phyloP scores from a whole-genome alignment of 2,113 vertebrate species.

The Tupaia chinensis region DNA sequence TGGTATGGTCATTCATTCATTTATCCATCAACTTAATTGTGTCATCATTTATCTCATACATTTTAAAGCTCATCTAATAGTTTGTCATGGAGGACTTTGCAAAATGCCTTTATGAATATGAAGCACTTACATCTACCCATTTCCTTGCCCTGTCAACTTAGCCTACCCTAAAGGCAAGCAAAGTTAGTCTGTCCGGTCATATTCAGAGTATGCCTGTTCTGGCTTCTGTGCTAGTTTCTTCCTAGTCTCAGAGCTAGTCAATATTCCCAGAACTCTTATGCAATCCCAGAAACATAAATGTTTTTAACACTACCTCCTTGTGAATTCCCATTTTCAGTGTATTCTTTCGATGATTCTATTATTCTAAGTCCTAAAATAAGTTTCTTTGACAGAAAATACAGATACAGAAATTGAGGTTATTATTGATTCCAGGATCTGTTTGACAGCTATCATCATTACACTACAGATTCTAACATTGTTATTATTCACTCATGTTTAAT shows the following conservation, averaged over 20 bases:
- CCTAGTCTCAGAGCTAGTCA: background rate
- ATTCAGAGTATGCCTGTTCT: background rate
- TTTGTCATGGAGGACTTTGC: background rate
- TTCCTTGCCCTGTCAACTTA: background rate
- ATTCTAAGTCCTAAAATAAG: slow-evolving; percentile 26
- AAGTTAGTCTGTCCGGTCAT: background rate
- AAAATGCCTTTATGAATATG: background rate
- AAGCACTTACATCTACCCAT: background rate
- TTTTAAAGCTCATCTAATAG: background rate
- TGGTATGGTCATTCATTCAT: background rate
- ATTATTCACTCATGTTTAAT: slow-evolving; percentile 25
- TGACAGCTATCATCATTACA: slow-evolving; percentile 21
- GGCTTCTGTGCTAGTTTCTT: background rate
- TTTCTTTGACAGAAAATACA: slow-evolving; percentile 48
- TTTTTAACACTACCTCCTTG: background rate
- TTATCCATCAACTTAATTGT: background rate
- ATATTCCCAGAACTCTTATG: background rate
- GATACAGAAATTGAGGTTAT: slow-evolving; percentile 6
- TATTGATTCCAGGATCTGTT: slow-evolving; percentile 23
- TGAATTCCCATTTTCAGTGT: slow-evolving; percentile 32
- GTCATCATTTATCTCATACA: background rate
- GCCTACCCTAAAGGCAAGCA: background rate
- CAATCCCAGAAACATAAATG: background rate
- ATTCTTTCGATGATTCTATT: slow-evolving; percentile 41
- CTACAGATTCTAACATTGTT: background rate